phyloP scores from a whole-genome alignment of 2,888 invertebrate genomes.

The Hydraecia micacea region DNA sequence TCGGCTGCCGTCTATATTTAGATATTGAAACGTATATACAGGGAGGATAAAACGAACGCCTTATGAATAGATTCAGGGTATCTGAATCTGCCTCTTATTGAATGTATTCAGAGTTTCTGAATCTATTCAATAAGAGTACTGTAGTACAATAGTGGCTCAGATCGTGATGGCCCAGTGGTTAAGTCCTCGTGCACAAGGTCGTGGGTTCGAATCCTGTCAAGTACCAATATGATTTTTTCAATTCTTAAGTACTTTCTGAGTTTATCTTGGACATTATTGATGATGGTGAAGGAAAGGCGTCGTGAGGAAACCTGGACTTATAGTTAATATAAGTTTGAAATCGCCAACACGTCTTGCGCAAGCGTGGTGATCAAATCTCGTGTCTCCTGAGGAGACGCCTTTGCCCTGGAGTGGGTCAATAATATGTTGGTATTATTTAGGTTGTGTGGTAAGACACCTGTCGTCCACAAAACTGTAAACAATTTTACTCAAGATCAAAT shows the following conservation, averaged over 20 bases:
- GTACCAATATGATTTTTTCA: background rate
- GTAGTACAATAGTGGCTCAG: background rate
- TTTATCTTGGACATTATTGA: background rate
- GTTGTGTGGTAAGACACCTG: too few species aligned
- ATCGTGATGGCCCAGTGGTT: background rate
- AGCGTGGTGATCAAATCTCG: background rate
- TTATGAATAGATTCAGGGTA: background rate
- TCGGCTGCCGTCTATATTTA: conserved; percentile 1
- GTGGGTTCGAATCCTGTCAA: background rate
- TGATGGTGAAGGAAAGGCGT: background rate
- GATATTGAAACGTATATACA: conserved; percentile 5
- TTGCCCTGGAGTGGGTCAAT: background rate
- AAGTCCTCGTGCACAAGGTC: background rate
- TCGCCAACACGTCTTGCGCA: background rate
- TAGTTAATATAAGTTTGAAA: background rate
- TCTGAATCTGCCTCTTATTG: background rate
- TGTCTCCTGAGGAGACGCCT: background rate
- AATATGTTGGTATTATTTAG: background rate
- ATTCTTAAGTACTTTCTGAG: background rate
- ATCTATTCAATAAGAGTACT: background rate
- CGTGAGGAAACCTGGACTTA: background rate
- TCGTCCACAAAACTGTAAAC: too few species aligned
- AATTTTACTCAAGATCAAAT: too few species aligned
- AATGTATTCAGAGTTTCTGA: background rate
- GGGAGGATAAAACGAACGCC: background rate